Conservation (phyloP, 1,140 invertebrate genomes). For the Cyphomyrmex costatus region DNA sequence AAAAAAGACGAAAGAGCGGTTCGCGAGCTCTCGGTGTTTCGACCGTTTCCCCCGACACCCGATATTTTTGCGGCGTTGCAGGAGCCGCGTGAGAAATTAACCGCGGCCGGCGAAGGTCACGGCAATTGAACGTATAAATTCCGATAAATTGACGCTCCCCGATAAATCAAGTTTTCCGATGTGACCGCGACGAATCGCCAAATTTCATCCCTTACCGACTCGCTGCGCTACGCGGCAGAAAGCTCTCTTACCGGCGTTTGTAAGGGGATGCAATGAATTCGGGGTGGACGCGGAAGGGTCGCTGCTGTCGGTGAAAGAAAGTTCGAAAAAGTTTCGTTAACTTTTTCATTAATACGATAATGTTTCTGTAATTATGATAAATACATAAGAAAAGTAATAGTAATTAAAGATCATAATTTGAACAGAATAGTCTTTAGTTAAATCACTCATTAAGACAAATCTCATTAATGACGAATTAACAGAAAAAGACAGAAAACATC, state of each 20-base stretch:
- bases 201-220: conserved; percentile 69
- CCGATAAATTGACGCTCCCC: conserved; percentile 78
- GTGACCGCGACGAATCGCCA: conserved; percentile 55
- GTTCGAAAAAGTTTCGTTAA: conserved; percentile 29
- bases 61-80: conserved; percentile 75
- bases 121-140: conserved; percentile 81
- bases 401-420: background rate
- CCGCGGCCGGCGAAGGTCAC: conserved; percentile 67
- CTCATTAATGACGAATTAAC: background rate
- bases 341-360: background rate
- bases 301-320: conserved; percentile 63
- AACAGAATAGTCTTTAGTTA: background rate
- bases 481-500: background rate
- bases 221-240: conserved; percentile 44
- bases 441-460: background rate
- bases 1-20: conserved; percentile 65
- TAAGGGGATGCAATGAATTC: conserved; percentile 62
- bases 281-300: conserved; percentile 65
- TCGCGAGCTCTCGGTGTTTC: conserved; percentile 50
- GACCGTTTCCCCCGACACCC: conserved; percentile 67
- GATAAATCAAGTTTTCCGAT: conserved; percentile 77
- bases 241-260: conserved; percentile 69
- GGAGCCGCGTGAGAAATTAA: conserved; percentile 72
- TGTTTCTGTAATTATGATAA: background rate
- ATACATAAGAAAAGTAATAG: background rate